Evolutionary conservation across 2,888 invertebrate genomes (phyloP).

Genomic region (Sinodicranocentrus sp.): DNA sequence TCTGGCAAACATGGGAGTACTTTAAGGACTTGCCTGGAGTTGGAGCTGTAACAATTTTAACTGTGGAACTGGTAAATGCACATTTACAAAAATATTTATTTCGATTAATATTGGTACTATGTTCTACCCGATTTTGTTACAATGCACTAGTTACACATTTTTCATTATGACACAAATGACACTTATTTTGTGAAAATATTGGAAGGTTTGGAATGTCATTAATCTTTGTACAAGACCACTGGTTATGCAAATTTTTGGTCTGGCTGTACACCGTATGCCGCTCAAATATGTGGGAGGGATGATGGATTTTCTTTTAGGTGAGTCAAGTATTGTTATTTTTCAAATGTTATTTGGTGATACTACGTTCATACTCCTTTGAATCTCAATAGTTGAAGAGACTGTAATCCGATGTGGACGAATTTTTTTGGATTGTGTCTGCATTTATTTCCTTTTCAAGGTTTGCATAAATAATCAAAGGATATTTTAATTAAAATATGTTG

Average conservation of each 20-base stretch:
- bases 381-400: conserved; percentile 61
- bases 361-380: too few species aligned
- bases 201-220: conserved; percentile 63
- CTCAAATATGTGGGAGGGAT: conserved; percentile 8
- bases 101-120: too few species aligned
- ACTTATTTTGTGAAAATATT: neutral
- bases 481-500: neutral
- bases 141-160: too few species aligned
- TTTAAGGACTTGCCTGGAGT: conserved; percentile 68
- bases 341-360: too few species aligned
- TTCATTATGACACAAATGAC: too few species aligned
- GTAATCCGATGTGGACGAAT: conserved; percentile 45
- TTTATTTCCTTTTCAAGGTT: conserved; percentile 59
- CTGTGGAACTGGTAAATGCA: conserved; percentile 57
- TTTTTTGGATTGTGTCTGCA: conserved; percentile 37
- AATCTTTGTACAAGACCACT: conserved; percentile 55
- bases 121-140: too few species aligned
- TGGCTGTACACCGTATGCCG: conserved; percentile 14
- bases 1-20: conserved; percentile 55
- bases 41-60: conserved; percentile 57
- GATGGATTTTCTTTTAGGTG: conserved; percentile 35
- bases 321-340: neutral
- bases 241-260: conserved; percentile 48
- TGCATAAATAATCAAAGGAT: neutral
- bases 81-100: neutral